A percentile compares a stretch with the other conserved stretches of the same genome.
Evolutionary conservation across 2,113 vertebrate species (phyloP).

Genomic region (Gulo gulo): DNA sequence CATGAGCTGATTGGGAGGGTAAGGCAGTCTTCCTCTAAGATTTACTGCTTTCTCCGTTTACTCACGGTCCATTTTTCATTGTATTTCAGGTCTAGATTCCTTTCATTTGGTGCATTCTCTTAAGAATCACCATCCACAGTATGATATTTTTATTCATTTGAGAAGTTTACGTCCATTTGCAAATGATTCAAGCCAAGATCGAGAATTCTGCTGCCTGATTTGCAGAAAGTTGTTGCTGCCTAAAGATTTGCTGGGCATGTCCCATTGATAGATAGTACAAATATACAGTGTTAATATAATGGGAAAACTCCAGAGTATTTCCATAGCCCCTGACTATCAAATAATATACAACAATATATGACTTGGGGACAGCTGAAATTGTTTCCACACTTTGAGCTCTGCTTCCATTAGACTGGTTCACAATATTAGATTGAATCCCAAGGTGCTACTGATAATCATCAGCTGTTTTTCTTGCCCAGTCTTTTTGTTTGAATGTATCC

Average conservation of each 20-base stretch:
- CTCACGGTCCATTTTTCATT: background rate
- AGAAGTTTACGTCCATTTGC: background rate
- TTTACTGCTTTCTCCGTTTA: background rate
- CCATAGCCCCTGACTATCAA: conserved; percentile 53
- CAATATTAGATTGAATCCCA: conserved; percentile 71
- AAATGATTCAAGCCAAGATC: conserved; percentile 21
- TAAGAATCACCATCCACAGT: background rate
- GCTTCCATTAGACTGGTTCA: conserved; percentile 75
- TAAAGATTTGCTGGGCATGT: background rate
- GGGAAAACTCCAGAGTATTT: conserved; percentile 61
- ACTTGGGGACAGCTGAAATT: conserved; percentile 71
- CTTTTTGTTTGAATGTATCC: conserved; percentile 71
- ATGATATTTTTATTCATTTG: conserved; percentile 16
- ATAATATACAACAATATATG: conserved; percentile 73
- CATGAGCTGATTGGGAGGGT: background rate
- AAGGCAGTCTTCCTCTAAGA: background rate
- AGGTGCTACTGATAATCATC: conserved; percentile 69
- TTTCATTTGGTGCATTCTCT: conserved; percentile 5
- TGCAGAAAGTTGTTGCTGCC: conserved; percentile 14
- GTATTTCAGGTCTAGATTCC: background rate
- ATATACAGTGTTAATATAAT: conserved; percentile 63
- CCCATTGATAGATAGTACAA: background rate
- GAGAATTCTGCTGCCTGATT: background rate
- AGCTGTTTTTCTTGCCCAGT: conserved; percentile 48
- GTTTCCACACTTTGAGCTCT: conserved; percentile 74